Base-by-base conservation (phyloP, 2,888 invertebrate species). In the Barypeithes pellucidus region DNA sequence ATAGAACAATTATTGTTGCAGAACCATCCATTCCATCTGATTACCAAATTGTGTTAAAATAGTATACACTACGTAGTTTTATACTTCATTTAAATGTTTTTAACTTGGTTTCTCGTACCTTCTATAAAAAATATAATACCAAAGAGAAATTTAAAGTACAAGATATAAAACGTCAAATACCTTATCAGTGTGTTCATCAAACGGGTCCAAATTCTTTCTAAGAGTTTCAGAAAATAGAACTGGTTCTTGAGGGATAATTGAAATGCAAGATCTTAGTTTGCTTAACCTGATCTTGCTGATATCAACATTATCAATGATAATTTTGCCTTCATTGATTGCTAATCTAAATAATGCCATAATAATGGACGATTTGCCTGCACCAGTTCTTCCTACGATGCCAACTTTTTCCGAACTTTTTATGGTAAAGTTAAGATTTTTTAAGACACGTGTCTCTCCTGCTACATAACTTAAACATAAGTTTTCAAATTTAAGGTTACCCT, bases 151-250 rank as follows among this genome's bases (percentile, higher is more conserved):
- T 8, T 7, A 29, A n/a, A n/a, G n/a, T n/a, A n/a, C n/a, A n/a
- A n/a, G n/a, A n/a, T n/a, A n/a, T n/a, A 12, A 1, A 74, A 24
- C 11, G n/a, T n/a, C 8, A 39, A n/a, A 45, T 76, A 77, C 89
- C 5, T 89, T 89, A 80, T 97, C 96, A 0, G 90, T 88, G 81
- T 93, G 93, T 80, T 93, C 91, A 76, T 93, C 91, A 84, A 96
- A 96, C 1, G 96, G 97, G 87, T 97, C 97, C 72, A 97, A 88
- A 87, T 97, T 97, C 82, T 93, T 92, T 1, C 96, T 88, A 87
- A 97, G 89, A 4, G 94, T 92, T 52, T 95, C 96, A 0, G 94
- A 94, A 86, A 97, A 95, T 61, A 95, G 86, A 65, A 95, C 93
- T 0, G 95, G 95, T 81, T 95, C 94, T 84, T 95, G 95, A 0